Evolutionary conservation across 2,888 invertebrate species (phyloP).

Genomic region (Copidosoma aretas): DNA sequence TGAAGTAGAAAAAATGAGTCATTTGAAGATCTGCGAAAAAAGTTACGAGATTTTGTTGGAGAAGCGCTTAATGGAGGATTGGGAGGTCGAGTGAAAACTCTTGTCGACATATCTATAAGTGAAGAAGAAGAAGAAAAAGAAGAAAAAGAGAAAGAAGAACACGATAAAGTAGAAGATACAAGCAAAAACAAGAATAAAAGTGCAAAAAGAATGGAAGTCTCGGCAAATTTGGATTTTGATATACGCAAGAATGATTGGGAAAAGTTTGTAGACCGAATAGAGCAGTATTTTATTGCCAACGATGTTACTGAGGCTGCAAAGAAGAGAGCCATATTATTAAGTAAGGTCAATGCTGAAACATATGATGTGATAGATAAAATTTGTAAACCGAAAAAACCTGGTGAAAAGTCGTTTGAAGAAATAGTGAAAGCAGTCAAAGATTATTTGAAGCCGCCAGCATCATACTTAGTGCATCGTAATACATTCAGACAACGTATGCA

Average conservation of each 20-base stretch:
- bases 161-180: too few relatives aligned
- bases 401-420: background rate
- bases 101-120: background rate
- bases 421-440: conserved; percentile 12
- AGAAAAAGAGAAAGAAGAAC: background rate
- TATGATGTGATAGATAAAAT: conserved; percentile 9
- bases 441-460: conserved; percentile 28
- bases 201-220: background rate
- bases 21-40: background rate
- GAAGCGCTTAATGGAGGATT: background rate
- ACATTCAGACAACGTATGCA: conserved; percentile 26
- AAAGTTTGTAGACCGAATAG: background rate
- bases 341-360: background rate
- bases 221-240: background rate
- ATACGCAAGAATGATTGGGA: background rate
- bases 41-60: background rate
- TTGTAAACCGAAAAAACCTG: conserved; percentile 3
- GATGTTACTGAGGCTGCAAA: background rate
- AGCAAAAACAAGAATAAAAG: too few relatives aligned
- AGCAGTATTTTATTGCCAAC: conserved; percentile 3
- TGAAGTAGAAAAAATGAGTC: background rate
- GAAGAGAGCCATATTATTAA: conserved; percentile 5
- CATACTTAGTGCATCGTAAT: conserved; percentile 22
- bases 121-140: background rate
- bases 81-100: background rate